Conservation (phyloP, 2,888 invertebrate species). For the Cactoblastis cactorum region DNA sequence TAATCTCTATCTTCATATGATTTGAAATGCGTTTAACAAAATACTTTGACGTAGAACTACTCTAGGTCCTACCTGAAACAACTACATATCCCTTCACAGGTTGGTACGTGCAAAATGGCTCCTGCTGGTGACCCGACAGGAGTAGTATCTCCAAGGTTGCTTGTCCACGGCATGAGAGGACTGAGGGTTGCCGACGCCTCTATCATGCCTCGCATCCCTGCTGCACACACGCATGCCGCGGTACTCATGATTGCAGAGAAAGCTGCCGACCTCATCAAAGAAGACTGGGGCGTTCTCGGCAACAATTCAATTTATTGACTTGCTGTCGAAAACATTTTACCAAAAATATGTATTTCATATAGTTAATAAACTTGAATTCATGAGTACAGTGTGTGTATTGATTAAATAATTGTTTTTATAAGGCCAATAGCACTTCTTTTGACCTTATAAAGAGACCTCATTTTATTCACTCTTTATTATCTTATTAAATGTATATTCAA, state of each 20-base stretch:
- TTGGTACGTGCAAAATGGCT: conserved; percentile 87
- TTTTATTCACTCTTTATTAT: too few relatives aligned
- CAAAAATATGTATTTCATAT: too few relatives aligned
- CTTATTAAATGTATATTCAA: too few relatives aligned
- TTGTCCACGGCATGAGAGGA: conserved; percentile 58
- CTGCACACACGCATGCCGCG: conserved; percentile 75
- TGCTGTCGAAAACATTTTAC: background rate
- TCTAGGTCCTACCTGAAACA: too few relatives aligned
- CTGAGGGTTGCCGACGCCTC: conserved; percentile 76
- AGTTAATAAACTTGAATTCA: too few relatives aligned
- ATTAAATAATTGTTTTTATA: too few relatives aligned
- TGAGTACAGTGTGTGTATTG: too few relatives aligned
- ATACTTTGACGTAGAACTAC: too few relatives aligned
- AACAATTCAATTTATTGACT: background rate
- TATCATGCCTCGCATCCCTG: conserved; percentile 75
- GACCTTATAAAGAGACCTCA: too few relatives aligned
- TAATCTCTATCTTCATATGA: too few relatives aligned
- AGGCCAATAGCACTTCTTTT: too few relatives aligned
- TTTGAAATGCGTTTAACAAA: too few relatives aligned
- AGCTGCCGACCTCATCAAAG: conserved; percentile 72
- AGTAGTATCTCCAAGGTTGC: conserved; percentile 81
- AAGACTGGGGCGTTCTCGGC: conserved; percentile 55
- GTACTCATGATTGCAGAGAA: conserved; percentile 79
- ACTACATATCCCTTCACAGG: conserved; percentile 61
- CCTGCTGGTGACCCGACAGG: conserved; percentile 78